phyloP scores from a whole-genome alignment of 2,797 vertebrate species.

The Hemibagrus guttatus region DNA sequence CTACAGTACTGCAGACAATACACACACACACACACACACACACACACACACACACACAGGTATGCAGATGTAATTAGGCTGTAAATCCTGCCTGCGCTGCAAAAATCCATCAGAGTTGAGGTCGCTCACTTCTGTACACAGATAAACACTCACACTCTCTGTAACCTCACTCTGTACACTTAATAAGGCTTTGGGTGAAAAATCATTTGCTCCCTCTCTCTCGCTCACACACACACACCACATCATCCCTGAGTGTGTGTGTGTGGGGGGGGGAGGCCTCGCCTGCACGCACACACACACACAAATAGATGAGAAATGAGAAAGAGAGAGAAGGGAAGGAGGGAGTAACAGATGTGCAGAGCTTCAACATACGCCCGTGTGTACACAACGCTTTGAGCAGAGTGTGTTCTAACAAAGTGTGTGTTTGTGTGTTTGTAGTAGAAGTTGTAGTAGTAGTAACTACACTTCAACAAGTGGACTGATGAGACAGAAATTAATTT shows the following conservation, averaged over 20 bases:
- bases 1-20: not conserved
- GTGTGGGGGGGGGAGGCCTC: not conserved
- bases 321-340: not conserved
- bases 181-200: conserved; percentile 18
- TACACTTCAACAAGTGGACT: not conserved
- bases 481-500: not conserved
- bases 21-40: conserved; percentile 1
- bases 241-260: not conserved
- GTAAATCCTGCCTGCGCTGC: conserved; percentile 46
- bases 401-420: not conserved
- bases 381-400: not conserved
- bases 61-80: conserved; percentile 58
- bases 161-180: conserved; percentile 3
- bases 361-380: not conserved
- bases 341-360: conserved; percentile 2
- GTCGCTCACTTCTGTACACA: conserved; percentile 11
- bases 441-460: not conserved
- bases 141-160: not conserved
- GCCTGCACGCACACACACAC: not conserved
- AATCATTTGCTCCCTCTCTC: not conserved
- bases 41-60: not conserved
- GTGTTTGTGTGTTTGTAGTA: not conserved
- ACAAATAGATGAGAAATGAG: not conserved
- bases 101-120: conserved; percentile 7
- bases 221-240: not conserved